Evolutionary conservation across 2,888 invertebrate genomes (phyloP).

Genomic region (Sphinx pinastri): DNA sequence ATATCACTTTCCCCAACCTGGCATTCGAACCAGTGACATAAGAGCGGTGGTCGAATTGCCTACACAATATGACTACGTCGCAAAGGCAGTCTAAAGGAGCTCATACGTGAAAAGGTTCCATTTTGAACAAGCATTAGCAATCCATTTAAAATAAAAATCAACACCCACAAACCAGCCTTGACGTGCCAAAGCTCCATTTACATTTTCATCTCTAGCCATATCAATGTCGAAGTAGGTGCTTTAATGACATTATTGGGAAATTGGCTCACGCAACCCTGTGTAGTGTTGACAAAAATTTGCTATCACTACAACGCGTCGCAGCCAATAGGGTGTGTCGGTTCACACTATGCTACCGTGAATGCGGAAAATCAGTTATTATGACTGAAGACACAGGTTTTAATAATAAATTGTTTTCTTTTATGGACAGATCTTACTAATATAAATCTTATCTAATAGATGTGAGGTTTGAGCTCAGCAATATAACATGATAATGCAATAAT

Average conservation of each 20-base stretch:
- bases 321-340: conserved; percentile 73
- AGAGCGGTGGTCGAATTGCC: no score
- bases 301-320: conserved; percentile 62
- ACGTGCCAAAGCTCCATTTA: conserved; percentile 47
- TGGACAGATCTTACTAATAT: no score
- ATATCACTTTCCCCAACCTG: no score
- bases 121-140: neutral
- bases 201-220: conserved; percentile 41
- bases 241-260: conserved; percentile 71
- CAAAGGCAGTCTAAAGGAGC: no score
- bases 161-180: conserved; percentile 29
- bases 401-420: no score
- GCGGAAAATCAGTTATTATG: neutral
- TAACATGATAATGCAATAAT: no score
- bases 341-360: conserved; percentile 54
- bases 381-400: no score
- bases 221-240: conserved; percentile 49
- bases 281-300: conserved; percentile 66
- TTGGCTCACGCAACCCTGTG: conserved; percentile 59
- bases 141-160: neutral
- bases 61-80: no score
- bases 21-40: no score
- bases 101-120: no score
- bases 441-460: no score
- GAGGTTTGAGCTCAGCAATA: no score